Percentiles rank a stretch among this genome's conserved stretches.
These are phyloP conservation scores for Phlogophora meticulosa DNA, from an alignment of 2,888 invertebrate species.

Conservation along the genomic window DNA sequence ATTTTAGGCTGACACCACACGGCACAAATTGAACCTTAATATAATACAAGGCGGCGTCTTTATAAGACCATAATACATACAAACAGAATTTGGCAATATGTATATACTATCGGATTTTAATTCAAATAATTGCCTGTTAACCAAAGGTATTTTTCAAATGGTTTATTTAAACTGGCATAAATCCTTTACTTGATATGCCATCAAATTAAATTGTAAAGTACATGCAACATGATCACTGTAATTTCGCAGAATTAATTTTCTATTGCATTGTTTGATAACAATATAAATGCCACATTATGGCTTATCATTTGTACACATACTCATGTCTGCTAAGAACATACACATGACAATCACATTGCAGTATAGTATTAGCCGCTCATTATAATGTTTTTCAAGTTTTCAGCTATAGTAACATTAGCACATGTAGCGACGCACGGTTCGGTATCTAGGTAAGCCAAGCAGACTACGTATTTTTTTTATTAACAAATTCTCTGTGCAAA, in stretches of 20 bases:
- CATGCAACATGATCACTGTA: background rate
- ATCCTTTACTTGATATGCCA: background rate
- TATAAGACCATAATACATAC: too few species aligned
- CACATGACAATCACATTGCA: constrained; percentile 1
- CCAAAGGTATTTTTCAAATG: background rate
- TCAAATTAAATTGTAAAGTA: background rate
- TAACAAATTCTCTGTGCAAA: too few species aligned
- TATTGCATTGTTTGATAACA: constrained; percentile 33
- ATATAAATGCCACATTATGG: constrained; percentile 11
- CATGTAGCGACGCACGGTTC: background rate
- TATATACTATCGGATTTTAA: too few species aligned
- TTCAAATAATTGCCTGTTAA: too few species aligned
- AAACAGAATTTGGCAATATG: too few species aligned
- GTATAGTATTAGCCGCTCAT: constrained; percentile 11
- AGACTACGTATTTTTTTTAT: background rate
- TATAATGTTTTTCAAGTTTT: background rate
- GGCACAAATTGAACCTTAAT: too few species aligned
- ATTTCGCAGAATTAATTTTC: constrained; percentile 5
- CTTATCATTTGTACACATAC: constrained; percentile 6
- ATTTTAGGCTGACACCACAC: too few species aligned
- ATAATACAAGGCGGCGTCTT: too few species aligned
- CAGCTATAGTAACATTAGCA: background rate
- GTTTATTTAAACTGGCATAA: background rate
- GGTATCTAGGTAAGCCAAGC: background rate
- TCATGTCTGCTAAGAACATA: background rate